A percentile compares a stretch with the other conserved stretches of the same genome.
Evolutionary conservation across 2,113 vertebrate genomes (phyloP).

Genomic region (Mesocricetus auratus): DNA sequence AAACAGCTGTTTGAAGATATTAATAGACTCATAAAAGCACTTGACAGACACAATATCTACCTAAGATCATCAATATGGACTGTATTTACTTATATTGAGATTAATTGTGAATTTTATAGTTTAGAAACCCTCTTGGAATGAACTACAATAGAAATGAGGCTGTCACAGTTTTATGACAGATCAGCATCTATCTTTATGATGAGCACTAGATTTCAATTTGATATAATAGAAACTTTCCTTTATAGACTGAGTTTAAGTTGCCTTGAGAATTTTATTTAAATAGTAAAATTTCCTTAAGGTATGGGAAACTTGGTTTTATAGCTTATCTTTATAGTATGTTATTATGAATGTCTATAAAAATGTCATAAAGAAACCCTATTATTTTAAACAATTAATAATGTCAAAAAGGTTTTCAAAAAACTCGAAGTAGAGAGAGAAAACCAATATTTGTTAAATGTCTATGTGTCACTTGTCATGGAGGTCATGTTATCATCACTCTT

Average conservation of each 20-base stretch:
- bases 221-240: not conserved
- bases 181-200: not conserved
- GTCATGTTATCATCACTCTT: not conserved
- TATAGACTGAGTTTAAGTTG: not conserved
- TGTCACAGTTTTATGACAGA: not conserved
- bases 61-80: not conserved
- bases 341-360: not conserved
- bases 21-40: not conserved
- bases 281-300: not conserved
- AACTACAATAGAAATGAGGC: not conserved
- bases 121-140: slow-evolving; percentile 1
- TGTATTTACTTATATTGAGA: not conserved
- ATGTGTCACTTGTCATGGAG: not conserved
- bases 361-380: not conserved
- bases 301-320: not conserved
- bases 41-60: not conserved
- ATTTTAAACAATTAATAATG: not conserved
- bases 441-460: not conserved
- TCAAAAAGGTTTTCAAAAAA: not conserved
- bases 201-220: not conserved
- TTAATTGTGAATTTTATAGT: not conserved
- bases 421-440: not conserved
- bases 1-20: not conserved
- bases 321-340: not conserved
- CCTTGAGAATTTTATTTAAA: not conserved